These are phyloP conservation scores for Hystrix cristata DNA, from an alignment of 2,113 vertebrate genomes.

Conservation along the genomic window DNA sequence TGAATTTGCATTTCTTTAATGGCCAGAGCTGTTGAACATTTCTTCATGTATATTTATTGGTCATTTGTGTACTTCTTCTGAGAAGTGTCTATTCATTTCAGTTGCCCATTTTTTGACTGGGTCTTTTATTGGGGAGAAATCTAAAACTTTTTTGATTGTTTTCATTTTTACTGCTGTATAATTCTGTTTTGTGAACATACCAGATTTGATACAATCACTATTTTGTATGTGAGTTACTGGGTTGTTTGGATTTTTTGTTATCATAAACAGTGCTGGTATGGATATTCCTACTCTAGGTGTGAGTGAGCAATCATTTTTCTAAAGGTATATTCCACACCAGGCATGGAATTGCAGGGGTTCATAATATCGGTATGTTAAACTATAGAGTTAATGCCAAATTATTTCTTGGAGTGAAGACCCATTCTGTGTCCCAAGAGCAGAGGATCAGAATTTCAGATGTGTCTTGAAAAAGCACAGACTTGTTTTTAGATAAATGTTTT, in stretches of 20 bases:
- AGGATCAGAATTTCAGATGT: background rate
- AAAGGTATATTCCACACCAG: background rate
- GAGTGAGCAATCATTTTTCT: background rate
- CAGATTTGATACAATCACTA: background rate
- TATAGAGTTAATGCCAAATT: background rate
- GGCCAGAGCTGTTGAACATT: too few relatives aligned
- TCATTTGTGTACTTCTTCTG: background rate
- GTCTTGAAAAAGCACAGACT: slow-evolving; percentile 40
- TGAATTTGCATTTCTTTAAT: too few relatives aligned
- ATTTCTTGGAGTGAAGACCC: background rate
- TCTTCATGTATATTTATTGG: background rate
- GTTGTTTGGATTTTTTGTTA: background rate
- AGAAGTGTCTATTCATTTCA: background rate
- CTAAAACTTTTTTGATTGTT: background rate
- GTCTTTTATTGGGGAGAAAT: background rate
- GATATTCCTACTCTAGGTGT: background rate
- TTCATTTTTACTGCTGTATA: slow-evolving; percentile 8
- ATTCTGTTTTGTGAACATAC: background rate
- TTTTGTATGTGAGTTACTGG: background rate
- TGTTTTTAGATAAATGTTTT: background rate
- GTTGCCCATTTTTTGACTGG: background rate
- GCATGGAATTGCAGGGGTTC: background rate
- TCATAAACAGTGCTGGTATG: background rate
- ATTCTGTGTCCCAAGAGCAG: background rate
- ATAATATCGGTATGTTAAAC: background rate